Conservation (phyloP, 2,797 vertebrate genomes). For the Limosa lapponica region DNA sequence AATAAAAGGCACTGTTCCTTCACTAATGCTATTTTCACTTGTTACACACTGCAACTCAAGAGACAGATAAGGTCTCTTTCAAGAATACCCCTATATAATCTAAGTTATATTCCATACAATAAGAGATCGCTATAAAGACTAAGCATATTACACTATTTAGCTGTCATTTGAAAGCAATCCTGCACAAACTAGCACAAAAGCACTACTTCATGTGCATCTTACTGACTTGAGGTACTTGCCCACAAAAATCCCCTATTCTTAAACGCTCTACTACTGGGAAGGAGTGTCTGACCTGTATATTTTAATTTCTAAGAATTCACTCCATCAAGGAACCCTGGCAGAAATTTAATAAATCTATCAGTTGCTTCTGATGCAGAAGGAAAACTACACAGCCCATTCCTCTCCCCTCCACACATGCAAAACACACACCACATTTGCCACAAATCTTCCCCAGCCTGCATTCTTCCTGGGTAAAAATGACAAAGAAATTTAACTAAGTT, state of each 20-base stretch:
- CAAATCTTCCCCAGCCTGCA: neutral
- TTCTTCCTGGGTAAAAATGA: conserved; percentile 32
- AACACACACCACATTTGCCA: neutral
- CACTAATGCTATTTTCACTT: conserved; percentile 69
- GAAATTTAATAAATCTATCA: conserved; percentile 36
- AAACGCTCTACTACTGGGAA: conserved; percentile 31
- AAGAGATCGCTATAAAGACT: neutral
- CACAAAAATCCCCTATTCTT: conserved; percentile 28
- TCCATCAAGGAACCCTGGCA: neutral
- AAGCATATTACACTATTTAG: neutral
- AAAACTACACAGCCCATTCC: neutral
- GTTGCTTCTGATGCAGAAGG: neutral
- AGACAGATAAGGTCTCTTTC: neutral
- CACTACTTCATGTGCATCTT: neutral
- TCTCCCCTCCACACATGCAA: neutral
- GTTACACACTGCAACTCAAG: conserved; percentile 44
- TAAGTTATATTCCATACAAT: conserved; percentile 10
- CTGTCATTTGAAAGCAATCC: conserved; percentile 27
- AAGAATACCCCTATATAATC: neutral
- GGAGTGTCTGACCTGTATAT: neutral
- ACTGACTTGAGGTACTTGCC: neutral
- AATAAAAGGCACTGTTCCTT: conserved; percentile 71
- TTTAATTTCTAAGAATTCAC: conserved; percentile 53
- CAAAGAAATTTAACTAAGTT: conserved; percentile 52
- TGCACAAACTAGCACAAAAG: neutral